Percentiles rank a stretch among this genome's conserved stretches.
Evolutionary conservation across 2,888 invertebrate species (phyloP).

Genomic region (Thereva nobilitata): DNA sequence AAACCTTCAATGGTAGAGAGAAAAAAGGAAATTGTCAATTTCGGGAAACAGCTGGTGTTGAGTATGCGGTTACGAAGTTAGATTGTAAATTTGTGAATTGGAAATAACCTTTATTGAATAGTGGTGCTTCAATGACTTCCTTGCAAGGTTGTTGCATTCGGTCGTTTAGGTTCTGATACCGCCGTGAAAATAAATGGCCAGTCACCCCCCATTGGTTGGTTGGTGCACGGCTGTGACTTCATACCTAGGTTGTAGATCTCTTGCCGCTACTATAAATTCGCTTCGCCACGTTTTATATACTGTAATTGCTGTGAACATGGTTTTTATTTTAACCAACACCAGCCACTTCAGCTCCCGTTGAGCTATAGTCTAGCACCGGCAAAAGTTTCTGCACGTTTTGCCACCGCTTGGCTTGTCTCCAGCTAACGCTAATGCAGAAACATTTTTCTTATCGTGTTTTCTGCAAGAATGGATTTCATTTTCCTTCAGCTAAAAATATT

Average conservation of each 20-base stretch:
- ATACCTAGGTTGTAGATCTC: no score
- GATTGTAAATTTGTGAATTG: constrained; percentile 42
- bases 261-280: no score
- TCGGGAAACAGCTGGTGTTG: constrained; percentile 45
- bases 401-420: constrained; percentile 21
- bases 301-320: constrained; percentile 40
- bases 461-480: constrained; percentile 42
- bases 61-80: constrained; percentile 45
- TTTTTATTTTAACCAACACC: constrained; percentile 41
- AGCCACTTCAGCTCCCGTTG: constrained; percentile 7
- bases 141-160: constrained; percentile 18
- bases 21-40: constrained; percentile 46
- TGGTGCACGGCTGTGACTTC: no score
- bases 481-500: constrained; percentile 14
- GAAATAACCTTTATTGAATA: constrained; percentile 40
- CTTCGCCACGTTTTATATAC: background rate
- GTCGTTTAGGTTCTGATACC: constrained; percentile 17
- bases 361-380: constrained; percentile 32
- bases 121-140: constrained; percentile 8
- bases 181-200: constrained; percentile 21
- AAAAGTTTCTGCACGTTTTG: constrained; percentile 25
- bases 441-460: constrained; percentile 43
- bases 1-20: constrained; percentile 38
- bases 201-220: constrained; percentile 6
- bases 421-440: constrained; percentile 37